Base-by-base conservation (phyloP, 2,888 invertebrate species). In the Galerucella pusilla region DNA sequence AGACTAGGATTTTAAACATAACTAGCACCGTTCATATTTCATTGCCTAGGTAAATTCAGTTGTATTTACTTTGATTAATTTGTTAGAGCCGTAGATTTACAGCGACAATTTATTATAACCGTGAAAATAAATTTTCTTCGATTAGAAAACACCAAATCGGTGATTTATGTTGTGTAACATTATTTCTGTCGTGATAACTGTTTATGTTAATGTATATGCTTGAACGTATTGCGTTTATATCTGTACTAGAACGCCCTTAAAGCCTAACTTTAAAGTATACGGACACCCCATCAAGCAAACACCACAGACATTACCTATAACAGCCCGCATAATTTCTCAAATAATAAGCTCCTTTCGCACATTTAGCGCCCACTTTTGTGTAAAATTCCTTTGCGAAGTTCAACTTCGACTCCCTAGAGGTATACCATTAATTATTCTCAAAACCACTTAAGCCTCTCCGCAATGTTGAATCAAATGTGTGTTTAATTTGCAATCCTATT, bases 401-500 rank as follows among this genome's bases (percentile, higher is more conserved):
- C 57, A 67, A 59, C 54, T 64, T 60, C 69, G 52, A 45, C 25
- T 61, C 66, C 61, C 60, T 52, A 9, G 63, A 70, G 74, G 74
- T 74, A 63, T 64, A 64, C 59, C 70, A 74, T 74, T 74, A 74
- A 74, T 74, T 74, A 74, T 66, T 52, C 74, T 12, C 25, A 66
- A 70, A 74, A 74, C 74, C 74, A 66, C 74, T 74, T 74, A 74
- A 74, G 74, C 74, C 66, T 52, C 67, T 69, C 42, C 63, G 69
- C 70, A 52, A 65, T 70, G 70, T 70, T 74, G 69, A 74, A 70
- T 74, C 74, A 70, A 74, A 74, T 66, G 70, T 68, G 74, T 69
- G 68, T 74, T 74, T 70, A 70, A 74, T 74, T 74, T 65, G 57
- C 70, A 70, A 74, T 70, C 74, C 74, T 70, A 70, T 74, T 74